These are phyloP conservation scores for Zenarchopterus dispar DNA, from an alignment of 2,797 vertebrate species.

Conservation along the genomic window DNA sequence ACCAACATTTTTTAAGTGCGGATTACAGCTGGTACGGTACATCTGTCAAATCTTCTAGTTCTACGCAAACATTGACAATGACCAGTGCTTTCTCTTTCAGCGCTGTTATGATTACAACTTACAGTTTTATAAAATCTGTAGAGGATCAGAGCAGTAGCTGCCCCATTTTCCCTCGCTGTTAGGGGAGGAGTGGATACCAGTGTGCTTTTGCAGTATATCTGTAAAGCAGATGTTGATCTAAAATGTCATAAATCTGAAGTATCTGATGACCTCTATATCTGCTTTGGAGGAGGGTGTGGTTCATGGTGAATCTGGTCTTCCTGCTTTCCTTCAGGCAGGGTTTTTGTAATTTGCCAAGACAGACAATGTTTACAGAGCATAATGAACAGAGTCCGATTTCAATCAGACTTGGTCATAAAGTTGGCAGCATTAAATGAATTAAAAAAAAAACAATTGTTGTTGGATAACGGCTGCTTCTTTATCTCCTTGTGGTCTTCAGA, in stretches of 20 bases:
- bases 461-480: background rate
- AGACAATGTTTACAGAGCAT: too few relatives aligned
- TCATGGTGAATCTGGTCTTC: too few relatives aligned
- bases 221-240: constrained; percentile 18
- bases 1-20: constrained; percentile 46
- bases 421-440: too few relatives aligned
- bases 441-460: too few relatives aligned
- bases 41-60: constrained; percentile 57
- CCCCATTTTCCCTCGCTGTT: background rate
- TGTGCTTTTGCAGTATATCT: constrained; percentile 9
- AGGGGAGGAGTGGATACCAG: background rate
- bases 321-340: too few relatives aligned
- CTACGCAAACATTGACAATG: constrained; percentile 28
- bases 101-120: constrained; percentile 10
- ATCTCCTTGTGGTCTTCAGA: constrained; percentile 64
- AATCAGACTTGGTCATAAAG: too few relatives aligned
- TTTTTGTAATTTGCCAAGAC: too few relatives aligned
- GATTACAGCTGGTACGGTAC: constrained; percentile 55
- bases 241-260: constrained; percentile 19
- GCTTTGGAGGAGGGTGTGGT: constrained; percentile 4
- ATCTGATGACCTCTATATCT: constrained; percentile 15
- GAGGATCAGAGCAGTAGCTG: constrained; percentile 8
- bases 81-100: constrained; percentile 13
- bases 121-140: constrained; percentile 15
- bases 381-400: too few relatives aligned